phyloP scores from a whole-genome alignment of 2,797 vertebrate genomes.

The Brachyrhaphis roseni region DNA sequence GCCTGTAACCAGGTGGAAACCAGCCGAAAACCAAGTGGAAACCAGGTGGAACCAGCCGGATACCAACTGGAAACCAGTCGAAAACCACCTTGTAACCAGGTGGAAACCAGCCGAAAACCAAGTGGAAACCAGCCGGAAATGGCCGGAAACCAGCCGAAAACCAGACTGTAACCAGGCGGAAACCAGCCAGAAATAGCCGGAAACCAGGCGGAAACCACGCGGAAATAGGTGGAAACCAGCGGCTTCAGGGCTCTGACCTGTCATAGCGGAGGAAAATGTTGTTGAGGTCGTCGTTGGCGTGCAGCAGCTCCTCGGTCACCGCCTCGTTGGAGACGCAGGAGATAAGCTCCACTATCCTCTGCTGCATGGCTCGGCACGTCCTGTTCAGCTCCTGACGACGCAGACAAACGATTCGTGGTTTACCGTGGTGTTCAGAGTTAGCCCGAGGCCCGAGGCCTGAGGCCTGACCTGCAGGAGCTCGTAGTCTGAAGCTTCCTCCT shows the following conservation, averaged over 20 bases:
- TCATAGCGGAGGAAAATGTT: conserved; percentile 97
- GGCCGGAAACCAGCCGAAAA: no score
- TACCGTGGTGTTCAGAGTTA: no score
- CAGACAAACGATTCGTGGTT: no score
- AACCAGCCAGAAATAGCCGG: no score
- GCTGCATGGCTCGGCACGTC: conserved; percentile 97
- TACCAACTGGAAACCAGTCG: no score
- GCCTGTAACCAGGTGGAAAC: no score
- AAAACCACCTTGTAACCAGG: no score
- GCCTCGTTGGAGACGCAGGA: conserved; percentile 94
- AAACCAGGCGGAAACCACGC: no score
- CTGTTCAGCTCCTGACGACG: conserved; percentile 91
- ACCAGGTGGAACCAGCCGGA: rapidly evolving
- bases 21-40: no score
- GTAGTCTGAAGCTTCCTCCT: conserved; percentile 94
- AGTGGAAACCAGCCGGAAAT: no score
- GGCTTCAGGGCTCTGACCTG: conserved; percentile 77
- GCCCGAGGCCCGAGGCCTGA: neutral
- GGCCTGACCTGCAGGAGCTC: conserved; percentile 91
- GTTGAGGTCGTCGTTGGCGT: conserved; percentile 97
- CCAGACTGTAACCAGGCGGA: no score
- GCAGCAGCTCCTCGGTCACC: conserved; percentile 95
- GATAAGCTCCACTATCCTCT: conserved; percentile 94
- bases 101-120: no score
- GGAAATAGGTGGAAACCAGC: neutral